Conservation (phyloP, 2,797 vertebrate genomes). For the Phaenicophaeus curvirostris region DNA sequence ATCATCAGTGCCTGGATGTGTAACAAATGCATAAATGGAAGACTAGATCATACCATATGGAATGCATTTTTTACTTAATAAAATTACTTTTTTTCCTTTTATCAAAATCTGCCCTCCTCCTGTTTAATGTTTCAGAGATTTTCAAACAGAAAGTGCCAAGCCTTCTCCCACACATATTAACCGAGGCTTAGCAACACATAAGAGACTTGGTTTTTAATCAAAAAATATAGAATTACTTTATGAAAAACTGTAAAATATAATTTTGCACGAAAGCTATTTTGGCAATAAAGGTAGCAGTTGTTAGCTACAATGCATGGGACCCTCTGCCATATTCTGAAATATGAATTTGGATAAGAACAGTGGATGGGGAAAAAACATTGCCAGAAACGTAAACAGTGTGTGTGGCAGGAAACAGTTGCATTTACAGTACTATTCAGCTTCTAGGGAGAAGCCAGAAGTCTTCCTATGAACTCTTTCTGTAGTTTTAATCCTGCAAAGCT, state of each 20-base stretch:
- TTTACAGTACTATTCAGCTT: neutral
- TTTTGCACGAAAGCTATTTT: conserved; percentile 71
- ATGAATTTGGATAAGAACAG: neutral
- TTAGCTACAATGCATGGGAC: neutral
- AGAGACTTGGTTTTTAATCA: conserved; percentile 23
- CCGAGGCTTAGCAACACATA: conserved; percentile 19
- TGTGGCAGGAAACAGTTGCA: conserved; percentile 19
- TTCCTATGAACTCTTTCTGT: conserved; percentile 27
- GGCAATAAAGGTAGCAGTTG: conserved; percentile 48
- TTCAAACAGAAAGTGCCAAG: conserved; percentile 39
- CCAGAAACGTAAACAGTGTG: neutral
- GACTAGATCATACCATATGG: neutral
- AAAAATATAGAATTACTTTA: conserved; percentile 55
- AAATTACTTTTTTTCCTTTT: neutral
- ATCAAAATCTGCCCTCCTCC: conserved; percentile 15
- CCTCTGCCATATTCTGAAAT: conserved; percentile 22
- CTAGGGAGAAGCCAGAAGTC: neutral
- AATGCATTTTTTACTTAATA: conserved; percentile 11
- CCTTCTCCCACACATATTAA: conserved; percentile 16
- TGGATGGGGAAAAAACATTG: neutral
- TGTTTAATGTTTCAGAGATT: conserved; percentile 14
- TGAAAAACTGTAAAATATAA: conserved; percentile 55
- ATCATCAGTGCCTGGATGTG: neutral
- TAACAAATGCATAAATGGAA: conserved; percentile 7
- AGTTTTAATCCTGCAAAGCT: conserved; percentile 53